Percentiles rank a stretch among this genome's conserved stretches.
phyloP scores from a whole-genome alignment of 2,888 invertebrate genomes.

The Himalopsyche japonica region DNA sequence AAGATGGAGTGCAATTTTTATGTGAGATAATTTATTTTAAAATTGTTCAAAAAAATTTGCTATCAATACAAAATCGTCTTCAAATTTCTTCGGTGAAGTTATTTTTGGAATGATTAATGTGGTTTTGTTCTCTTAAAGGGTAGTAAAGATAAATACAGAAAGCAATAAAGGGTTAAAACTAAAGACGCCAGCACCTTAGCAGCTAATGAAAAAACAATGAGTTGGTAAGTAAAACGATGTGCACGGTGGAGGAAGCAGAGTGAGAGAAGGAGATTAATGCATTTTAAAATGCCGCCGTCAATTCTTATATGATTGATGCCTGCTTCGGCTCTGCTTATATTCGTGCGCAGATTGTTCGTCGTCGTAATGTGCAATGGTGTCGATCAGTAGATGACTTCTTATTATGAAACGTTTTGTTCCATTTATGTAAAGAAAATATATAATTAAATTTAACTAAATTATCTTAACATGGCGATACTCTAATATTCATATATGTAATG shows the following conservation, averaged over 20 bases:
- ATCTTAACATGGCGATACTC: too few species aligned
- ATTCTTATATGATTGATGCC: constrained; percentile 29
- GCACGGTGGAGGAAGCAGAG: neutral
- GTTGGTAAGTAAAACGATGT: neutral
- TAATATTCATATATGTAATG: too few species aligned
- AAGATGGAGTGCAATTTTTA: too few species aligned
- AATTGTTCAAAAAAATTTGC: too few species aligned
- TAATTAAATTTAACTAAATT: too few species aligned
- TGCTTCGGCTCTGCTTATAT: neutral
- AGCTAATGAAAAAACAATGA: neutral
- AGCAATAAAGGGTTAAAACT: neutral
- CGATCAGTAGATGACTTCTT: too few species aligned
- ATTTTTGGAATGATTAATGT: too few species aligned
- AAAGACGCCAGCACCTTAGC: neutral
- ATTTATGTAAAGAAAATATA: too few species aligned
- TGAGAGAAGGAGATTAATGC: constrained; percentile 28
- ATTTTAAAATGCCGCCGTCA: constrained; percentile 34
- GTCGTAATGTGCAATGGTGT: neutral
- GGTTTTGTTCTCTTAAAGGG: neutral
- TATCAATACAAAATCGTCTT: too few species aligned
- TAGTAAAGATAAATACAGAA: neutral
- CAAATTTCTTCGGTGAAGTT: too few species aligned
- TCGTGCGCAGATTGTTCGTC: neutral
- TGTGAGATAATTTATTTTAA: too few species aligned
- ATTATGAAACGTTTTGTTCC: too few species aligned